These are phyloP conservation scores for Urocitellus parryii DNA, from an alignment of 2,113 vertebrate species.

Conservation along the genomic window DNA sequence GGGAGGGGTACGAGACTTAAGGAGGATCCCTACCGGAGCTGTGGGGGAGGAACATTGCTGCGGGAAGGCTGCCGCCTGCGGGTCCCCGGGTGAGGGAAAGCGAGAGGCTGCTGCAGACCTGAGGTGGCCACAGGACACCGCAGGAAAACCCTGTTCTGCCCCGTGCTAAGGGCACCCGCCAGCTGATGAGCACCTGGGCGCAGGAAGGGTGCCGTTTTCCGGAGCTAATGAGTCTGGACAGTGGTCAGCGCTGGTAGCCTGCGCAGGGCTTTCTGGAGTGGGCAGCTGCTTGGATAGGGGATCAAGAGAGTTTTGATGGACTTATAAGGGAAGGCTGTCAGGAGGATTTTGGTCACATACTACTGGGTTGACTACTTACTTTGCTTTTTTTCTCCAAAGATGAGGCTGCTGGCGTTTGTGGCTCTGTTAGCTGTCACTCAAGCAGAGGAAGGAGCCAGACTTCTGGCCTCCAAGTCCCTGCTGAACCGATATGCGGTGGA, in stretches of 20 bases:
- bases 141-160: background rate
- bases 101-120: background rate
- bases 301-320: background rate
- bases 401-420: slow-evolving; percentile 84
- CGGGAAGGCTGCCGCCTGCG: background rate
- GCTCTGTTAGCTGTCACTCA: slow-evolving; percentile 77
- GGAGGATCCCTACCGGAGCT: background rate
- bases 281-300: background rate
- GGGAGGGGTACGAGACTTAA: no score
- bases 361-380: fast-evolving
- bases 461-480: slow-evolving; percentile 96
- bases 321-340: background rate
- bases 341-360: background rate
- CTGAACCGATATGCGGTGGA: slow-evolving; percentile 97
- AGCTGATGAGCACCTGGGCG: background rate
- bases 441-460: slow-evolving; percentile 94
- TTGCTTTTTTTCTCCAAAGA: slow-evolving; percentile 78
- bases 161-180: background rate
- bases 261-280: background rate
- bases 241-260: background rate
- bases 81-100: background rate
- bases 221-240: background rate
- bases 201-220: background rate
- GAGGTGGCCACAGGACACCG: background rate
- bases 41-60: background rate